These are phyloP conservation scores for Lates japonicus DNA, from an alignment of 2,797 vertebrate genomes.

Conservation along the genomic window DNA sequence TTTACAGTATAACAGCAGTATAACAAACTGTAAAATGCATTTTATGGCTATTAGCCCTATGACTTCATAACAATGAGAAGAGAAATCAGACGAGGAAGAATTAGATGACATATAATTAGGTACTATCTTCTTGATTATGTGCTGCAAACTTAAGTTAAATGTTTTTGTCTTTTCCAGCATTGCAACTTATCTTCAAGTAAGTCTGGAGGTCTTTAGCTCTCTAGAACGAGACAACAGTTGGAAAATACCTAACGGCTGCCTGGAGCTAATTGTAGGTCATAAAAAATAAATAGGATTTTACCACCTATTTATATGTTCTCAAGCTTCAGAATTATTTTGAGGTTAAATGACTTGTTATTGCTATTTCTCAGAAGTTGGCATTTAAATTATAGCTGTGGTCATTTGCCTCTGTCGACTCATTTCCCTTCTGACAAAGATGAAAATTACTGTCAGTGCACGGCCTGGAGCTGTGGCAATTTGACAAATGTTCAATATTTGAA, in stretches of 20 bases:
- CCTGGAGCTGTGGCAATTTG: neutral
- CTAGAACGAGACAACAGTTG: neutral
- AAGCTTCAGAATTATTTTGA: neutral
- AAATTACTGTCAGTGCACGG: slow-evolving; percentile 3
- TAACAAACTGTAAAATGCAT: neutral
- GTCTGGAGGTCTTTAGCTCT: neutral
- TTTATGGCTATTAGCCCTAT: neutral
- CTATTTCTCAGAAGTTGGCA: slow-evolving; percentile 13
- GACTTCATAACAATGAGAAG: neutral
- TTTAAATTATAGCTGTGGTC: slow-evolving; percentile 27
- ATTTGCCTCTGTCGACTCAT: slow-evolving; percentile 20
- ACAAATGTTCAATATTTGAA: neutral
- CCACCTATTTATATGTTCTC: neutral
- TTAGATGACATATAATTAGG: neutral
- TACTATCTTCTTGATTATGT: neutral
- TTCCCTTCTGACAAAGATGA: slow-evolving; percentile 23
- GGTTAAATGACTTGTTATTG: neutral
- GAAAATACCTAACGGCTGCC: neutral
- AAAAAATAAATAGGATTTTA: neutral
- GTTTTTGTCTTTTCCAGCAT: neutral
- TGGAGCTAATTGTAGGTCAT: too few species aligned
- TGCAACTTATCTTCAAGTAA: neutral
- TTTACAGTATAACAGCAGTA: neutral
- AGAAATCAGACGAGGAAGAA: neutral
- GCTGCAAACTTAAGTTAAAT: neutral